phyloP scores from a whole-genome alignment of 2,888 invertebrate species.

The Gerris lacustris region DNA sequence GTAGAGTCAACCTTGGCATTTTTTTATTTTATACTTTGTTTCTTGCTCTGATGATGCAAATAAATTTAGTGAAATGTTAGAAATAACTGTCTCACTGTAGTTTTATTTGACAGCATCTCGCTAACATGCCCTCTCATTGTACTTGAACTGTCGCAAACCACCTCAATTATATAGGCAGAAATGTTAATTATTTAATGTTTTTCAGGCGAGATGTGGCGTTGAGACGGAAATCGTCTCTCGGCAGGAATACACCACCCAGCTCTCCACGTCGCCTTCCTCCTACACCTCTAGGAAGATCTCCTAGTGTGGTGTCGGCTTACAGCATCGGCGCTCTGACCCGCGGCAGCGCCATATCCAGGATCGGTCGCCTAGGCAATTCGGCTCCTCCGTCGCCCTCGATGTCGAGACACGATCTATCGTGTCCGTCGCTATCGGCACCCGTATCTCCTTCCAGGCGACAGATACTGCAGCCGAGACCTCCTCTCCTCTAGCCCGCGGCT shows the following conservation, averaged over 20 bases:
- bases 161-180: no score
- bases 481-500: background rate
- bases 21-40: no score
- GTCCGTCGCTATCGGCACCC: background rate
- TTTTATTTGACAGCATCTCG: no score
- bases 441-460: background rate
- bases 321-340: slow-evolving; percentile 19
- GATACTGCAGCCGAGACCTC: background rate
- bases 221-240: slow-evolving; percentile 35
- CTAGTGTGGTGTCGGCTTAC: slow-evolving; percentile 40
- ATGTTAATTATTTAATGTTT: background rate
- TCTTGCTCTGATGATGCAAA: no score
- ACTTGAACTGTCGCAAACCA: no score
- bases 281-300: slow-evolving; percentile 25
- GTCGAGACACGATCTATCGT: slow-evolving; percentile 6
- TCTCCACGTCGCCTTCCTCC: slow-evolving; percentile 37
- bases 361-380: background rate
- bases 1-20: no score
- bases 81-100: no score
- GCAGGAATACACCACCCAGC: slow-evolving; percentile 37
- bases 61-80: no score
- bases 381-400: background rate
- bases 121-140: no score
- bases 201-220: slow-evolving; percentile 27
- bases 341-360: slow-evolving; percentile 11